Percentiles rank a stretch among this genome's conserved stretches.
Conservation (phyloP, 2,113 vertebrate genomes). For the Onychostruthus taczanowskii region DNA sequence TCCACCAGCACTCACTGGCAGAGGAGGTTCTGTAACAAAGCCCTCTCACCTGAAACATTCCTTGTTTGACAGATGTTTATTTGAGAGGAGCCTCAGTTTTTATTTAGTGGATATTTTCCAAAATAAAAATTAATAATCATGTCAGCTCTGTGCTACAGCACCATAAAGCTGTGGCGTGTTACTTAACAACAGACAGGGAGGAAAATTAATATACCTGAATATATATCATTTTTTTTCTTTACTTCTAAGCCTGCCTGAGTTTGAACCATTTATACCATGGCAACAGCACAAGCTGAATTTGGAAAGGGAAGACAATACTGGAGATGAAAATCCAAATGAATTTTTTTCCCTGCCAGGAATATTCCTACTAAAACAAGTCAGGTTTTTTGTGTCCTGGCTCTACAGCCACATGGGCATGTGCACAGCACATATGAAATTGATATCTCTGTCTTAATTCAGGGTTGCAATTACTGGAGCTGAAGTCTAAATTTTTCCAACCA, state of each 20-base stretch:
- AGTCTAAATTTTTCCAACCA: conserved; percentile 6
- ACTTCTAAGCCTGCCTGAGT: neutral
- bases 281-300: neutral
- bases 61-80: neutral
- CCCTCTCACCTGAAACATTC: neutral
- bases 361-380: neutral
- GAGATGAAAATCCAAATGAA: neutral
- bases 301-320: neutral
- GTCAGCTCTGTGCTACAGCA: neutral
- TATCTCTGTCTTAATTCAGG: neutral
- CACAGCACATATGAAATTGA: neutral
- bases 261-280: neutral
- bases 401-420: rapidly evolving
- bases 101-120: neutral
- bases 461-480: conserved; percentile 7
- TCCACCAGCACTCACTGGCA: neutral
- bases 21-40: neutral
- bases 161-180: neutral
- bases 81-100: neutral
- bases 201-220: neutral
- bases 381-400: neutral
- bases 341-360: neutral
- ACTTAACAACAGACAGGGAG: neutral
- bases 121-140: neutral
- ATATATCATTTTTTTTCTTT: neutral